Base-by-base conservation (phyloP, 2,113 vertebrate species). In the Melanerpes formicivorus region DNA sequence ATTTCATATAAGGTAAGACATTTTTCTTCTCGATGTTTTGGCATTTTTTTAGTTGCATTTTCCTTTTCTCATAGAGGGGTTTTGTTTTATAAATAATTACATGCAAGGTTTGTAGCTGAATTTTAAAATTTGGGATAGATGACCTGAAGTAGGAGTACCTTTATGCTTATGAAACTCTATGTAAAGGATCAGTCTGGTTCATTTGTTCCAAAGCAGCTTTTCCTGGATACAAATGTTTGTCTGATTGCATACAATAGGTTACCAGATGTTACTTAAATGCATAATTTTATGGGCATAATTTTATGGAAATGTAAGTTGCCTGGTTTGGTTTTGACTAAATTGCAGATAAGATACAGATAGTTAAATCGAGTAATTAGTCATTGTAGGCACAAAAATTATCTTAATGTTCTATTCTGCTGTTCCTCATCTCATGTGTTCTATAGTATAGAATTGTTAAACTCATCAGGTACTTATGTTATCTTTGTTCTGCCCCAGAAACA, bases 1-100 rank as follows among this genome's bases (percentile, higher is more conserved):
- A 98, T 99, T 86, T 98, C 98, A 97, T 98, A 97, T 88, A 99
- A 99, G 99, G 99, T 99, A 98, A 98, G 98, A 59, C 21, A 0
- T 27, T 18, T 7, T 76, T 83, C 77, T 52, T 44, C 15, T 50
- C 29, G 11, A 14, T 52, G 3, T 67, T 80, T 69, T 89, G 29
- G 4, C 15, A 44, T 46, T 71, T 65, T 73, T 76, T 79, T 64
- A 62, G 9, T 52, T 87, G 29, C 4, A 19, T 55, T 73, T 87
- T 70, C 15, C 48, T 54, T 83, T 86, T 90, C 26, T 83, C 40
- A 18, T 13, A 56, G 79, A 74, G 27, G 5, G 8, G 2, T 34
- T 5, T 52, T 92, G 11, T 29, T 65, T 67, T 56, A 9, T 27
- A 30, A 67, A 11, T 67, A 84, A 46, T n/a, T 42, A 15, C 11